Percentiles rank a stretch among this genome's conserved stretches.
Conservation (phyloP, 2,888 invertebrate genomes). For the Oscheius myriophilus region DNA sequence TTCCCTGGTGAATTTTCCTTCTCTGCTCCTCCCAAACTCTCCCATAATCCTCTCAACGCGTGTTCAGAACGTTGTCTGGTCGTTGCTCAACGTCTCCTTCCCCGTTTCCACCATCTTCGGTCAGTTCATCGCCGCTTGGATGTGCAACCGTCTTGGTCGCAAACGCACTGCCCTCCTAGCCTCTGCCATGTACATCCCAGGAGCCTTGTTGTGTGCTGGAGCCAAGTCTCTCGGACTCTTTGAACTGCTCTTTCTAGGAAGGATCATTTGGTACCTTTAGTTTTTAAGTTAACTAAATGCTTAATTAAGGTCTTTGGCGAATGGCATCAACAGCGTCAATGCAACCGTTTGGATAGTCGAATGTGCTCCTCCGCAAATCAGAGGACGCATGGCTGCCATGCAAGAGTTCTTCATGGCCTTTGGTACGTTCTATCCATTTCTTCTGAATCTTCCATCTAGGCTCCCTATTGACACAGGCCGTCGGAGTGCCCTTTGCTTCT, state of each 20-base stretch:
- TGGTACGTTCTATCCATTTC: conserved; percentile 16
- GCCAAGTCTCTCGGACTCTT: conserved; percentile 33
- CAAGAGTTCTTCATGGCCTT: conserved; percentile 52
- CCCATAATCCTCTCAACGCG: no score
- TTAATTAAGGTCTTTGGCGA: conserved; percentile 38
- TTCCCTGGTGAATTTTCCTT: conserved; percentile 44
- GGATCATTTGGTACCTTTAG: conserved; percentile 34
- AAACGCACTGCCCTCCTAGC: conserved; percentile 37
- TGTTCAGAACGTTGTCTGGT: conserved; percentile 42
- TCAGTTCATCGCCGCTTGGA: conserved; percentile 43
- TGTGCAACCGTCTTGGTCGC: conserved; percentile 37
- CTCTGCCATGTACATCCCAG: conserved; percentile 36
- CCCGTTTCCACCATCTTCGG: conserved; percentile 48
- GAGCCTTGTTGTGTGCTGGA: conserved; percentile 32
- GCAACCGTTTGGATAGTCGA: conserved; percentile 56
- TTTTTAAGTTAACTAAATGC: no score
- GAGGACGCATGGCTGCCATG: conserved; percentile 53
- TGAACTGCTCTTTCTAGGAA: conserved; percentile 40
- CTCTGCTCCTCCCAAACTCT: not conserved
- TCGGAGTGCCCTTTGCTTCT: conserved; percentile 46
- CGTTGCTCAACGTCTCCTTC: conserved; percentile 41
- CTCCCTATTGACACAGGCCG: conserved; percentile 44
- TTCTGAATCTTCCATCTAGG: conserved; percentile 26
- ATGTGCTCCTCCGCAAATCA: conserved; percentile 43
- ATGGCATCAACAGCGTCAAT: conserved; percentile 47